phyloP scores from a whole-genome alignment of 2,888 invertebrate genomes.

The Octonoba sinensis region DNA sequence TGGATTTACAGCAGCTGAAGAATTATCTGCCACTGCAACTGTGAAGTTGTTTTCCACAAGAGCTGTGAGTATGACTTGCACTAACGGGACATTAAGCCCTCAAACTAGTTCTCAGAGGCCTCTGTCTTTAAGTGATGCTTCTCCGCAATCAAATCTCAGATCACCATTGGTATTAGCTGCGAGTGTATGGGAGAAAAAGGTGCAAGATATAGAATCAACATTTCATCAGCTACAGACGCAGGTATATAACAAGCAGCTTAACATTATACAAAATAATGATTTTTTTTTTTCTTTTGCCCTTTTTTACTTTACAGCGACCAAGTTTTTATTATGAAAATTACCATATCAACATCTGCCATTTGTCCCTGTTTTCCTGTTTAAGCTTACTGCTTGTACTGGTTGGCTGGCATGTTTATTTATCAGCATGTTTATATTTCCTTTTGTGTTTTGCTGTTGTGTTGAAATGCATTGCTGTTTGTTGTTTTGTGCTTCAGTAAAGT shows the following conservation, averaged over 20 bases:
- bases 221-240: constrained; percentile 61
- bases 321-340: neutral
- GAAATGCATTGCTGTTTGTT: too few species aligned
- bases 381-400: too few species aligned
- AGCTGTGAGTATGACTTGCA: constrained; percentile 59
- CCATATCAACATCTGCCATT: neutral
- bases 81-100: constrained; percentile 51
- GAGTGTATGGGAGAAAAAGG: constrained; percentile 63
- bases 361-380: neutral
- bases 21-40: constrained; percentile 59
- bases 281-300: neutral
- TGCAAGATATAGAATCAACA: constrained; percentile 62
- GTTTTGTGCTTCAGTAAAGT: too few species aligned
- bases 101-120: constrained; percentile 50
- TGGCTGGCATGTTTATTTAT: too few species aligned
- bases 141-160: constrained; percentile 50
- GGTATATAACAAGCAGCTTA: constrained; percentile 24
- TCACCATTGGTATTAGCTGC: constrained; percentile 58
- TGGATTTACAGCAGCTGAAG: constrained; percentile 58
- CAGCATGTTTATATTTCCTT: too few species aligned
- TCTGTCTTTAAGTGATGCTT: constrained; percentile 46
- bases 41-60: constrained; percentile 56
- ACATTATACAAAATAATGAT: neutral
- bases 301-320: neutral
- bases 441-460: too few species aligned